Conservation (phyloP, 2,113 vertebrate genomes). For the Cinclus mexicanus region DNA sequence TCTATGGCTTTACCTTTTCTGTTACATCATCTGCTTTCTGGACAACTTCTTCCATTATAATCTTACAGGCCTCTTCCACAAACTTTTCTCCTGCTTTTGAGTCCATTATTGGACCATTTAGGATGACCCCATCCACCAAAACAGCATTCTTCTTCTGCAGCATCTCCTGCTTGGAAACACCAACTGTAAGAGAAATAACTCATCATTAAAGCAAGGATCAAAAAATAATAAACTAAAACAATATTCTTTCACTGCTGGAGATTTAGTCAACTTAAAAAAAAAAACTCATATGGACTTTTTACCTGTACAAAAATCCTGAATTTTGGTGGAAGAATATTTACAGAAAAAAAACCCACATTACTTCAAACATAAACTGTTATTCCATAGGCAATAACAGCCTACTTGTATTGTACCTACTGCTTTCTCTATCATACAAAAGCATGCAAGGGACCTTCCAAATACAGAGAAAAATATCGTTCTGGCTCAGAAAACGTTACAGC, state of each 20-base stretch:
- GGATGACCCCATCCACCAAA: slow-evolving; percentile 72
- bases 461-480: background rate
- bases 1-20: slow-evolving; percentile 78
- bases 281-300: background rate
- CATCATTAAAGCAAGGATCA: background rate
- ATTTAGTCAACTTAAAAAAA: background rate
- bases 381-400: background rate
- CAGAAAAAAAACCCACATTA: background rate
- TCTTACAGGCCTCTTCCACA: slow-evolving; percentile 78
- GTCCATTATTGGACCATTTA: slow-evolving; percentile 79
- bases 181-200: slow-evolving; percentile 61
- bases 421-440: background rate
- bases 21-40: slow-evolving; percentile 79
- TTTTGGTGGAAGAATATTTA: background rate
- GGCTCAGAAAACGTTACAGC: background rate
- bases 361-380: background rate
- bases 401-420: background rate
- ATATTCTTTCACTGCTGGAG: background rate
- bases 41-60: slow-evolving; percentile 86
- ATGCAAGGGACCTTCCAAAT: background rate
- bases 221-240: background rate
- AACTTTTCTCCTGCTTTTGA: slow-evolving; percentile 77
- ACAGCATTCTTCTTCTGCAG: slow-evolving; percentile 66
- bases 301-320: background rate
- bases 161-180: slow-evolving; percentile 46